phyloP scores from a whole-genome alignment of 2,113 vertebrate species.

The Pomatorhinus ruficollis region DNA sequence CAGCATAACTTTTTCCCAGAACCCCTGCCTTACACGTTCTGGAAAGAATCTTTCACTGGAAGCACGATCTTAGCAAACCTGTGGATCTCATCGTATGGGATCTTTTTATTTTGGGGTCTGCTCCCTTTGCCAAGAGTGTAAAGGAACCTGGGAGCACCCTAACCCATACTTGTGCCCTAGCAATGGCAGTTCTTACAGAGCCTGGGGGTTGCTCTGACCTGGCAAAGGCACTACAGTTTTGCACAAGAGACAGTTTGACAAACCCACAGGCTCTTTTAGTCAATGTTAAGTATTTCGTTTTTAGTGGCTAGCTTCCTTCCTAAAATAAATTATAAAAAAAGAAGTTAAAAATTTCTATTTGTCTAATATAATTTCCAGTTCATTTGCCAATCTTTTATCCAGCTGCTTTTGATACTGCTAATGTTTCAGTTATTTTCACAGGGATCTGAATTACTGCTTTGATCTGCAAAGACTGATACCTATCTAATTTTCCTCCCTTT shows the following conservation, averaged over 20 bases:
- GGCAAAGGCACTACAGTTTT: background rate
- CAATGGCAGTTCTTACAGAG: background rate
- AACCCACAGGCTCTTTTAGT: background rate
- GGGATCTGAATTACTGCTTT: constrained; percentile 26
- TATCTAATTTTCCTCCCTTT: constrained; percentile 46
- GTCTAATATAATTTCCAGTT: background rate
- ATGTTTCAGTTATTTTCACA: constrained; percentile 43
- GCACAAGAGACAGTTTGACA: background rate
- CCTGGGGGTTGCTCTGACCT: background rate
- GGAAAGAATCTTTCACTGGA: background rate
- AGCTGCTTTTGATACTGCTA: background rate
- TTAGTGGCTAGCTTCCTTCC: background rate
- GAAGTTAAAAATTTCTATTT: background rate
- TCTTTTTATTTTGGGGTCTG: background rate
- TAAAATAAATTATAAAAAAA: background rate
- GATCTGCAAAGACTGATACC: constrained; percentile 22
- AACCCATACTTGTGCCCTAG: background rate
- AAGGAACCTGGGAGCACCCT: background rate
- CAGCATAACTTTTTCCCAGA: background rate
- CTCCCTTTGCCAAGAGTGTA: background rate
- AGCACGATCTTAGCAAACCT: background rate
- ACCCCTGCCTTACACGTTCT: background rate
- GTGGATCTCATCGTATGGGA: background rate
- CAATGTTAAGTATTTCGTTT: background rate
- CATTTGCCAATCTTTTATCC: background rate